phyloP scores from a whole-genome alignment of 2,888 invertebrate species.

The Dromius quadrimaculatus region DNA sequence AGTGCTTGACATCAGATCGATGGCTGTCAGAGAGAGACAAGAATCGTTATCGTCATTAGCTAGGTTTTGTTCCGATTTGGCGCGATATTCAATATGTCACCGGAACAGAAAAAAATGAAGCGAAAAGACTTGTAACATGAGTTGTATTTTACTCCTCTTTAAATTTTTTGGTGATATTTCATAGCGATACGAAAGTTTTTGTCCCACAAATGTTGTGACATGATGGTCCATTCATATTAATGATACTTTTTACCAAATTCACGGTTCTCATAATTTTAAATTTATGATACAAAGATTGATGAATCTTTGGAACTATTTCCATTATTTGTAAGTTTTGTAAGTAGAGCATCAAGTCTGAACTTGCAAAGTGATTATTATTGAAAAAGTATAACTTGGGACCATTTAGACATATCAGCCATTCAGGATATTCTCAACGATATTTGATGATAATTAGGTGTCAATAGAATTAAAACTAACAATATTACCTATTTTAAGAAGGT shows the following conservation, averaged over 20 bases:
- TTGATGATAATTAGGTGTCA: too few relatives aligned
- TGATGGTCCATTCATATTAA: too few relatives aligned
- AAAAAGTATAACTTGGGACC: too few relatives aligned
- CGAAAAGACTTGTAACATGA: neutral
- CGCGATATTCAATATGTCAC: constrained; percentile 16
- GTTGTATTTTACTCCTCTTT: neutral
- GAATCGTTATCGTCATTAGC: neutral
- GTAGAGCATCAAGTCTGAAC: too few relatives aligned
- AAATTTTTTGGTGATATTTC: constrained; percentile 8
- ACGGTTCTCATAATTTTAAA: constrained; percentile 31
- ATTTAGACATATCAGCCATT: too few relatives aligned
- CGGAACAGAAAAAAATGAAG: neutral
- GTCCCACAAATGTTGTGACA: too few relatives aligned
- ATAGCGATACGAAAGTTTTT: constrained; percentile 15
- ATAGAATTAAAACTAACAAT: too few relatives aligned
- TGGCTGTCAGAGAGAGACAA: neutral
- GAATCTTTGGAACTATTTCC: constrained; percentile 13
- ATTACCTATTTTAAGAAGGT: too few relatives aligned
- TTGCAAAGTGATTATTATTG: too few relatives aligned
- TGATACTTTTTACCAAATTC: constrained; percentile 31
- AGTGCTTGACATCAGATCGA: constrained; percentile 22
- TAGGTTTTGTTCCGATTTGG: constrained; percentile 11
- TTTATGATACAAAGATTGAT: constrained; percentile 24
- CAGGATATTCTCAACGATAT: too few relatives aligned
- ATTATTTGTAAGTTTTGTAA: constrained; percentile 29